A percentile compares a stretch with the other conserved stretches of the same genome.
Evolutionary conservation across 2,113 vertebrate species (phyloP).

Genomic region (Xyliphius kryptos): DNA sequence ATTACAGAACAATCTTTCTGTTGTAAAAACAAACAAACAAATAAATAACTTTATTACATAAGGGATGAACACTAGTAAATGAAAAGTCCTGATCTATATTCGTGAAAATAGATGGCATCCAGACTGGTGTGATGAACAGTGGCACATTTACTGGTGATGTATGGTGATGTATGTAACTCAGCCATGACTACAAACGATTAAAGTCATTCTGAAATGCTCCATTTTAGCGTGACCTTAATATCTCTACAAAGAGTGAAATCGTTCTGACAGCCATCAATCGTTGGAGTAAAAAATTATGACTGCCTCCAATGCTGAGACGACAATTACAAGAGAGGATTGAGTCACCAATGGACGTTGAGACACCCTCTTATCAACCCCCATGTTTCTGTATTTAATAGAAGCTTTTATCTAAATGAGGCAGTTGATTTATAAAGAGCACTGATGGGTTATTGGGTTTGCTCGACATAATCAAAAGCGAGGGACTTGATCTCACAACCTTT

Average conservation of each 20-base stretch:
- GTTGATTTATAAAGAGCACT: not conserved
- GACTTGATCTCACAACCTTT: constrained; percentile 2
- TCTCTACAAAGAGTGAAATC: constrained; percentile 11
- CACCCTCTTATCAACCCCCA: constrained; percentile 13
- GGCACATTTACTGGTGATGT: too few species aligned
- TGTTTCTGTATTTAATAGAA: too few species aligned
- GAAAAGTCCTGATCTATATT: not conserved
- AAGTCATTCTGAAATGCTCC: constrained; percentile 29
- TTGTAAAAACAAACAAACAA: too few species aligned
- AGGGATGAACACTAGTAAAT: not conserved
- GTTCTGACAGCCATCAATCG: constrained; percentile 31
- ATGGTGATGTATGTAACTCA: too few species aligned
- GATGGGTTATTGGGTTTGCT: not conserved
- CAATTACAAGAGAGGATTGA: constrained; percentile 26
- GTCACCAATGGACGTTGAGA: constrained; percentile 21
- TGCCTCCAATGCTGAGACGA: constrained; percentile 28
- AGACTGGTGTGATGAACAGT: not conserved
- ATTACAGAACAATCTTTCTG: too few species aligned
- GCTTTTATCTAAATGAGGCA: not conserved
- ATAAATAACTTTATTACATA: too few species aligned
- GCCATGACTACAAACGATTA: not conserved
- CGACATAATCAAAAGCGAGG: not conserved
- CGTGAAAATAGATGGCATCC: not conserved
- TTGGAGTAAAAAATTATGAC: constrained; percentile 19
- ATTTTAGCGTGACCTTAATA: constrained; percentile 14